Conservation (phyloP, 2,888 invertebrate species). For the Hyposoter dolosus region DNA sequence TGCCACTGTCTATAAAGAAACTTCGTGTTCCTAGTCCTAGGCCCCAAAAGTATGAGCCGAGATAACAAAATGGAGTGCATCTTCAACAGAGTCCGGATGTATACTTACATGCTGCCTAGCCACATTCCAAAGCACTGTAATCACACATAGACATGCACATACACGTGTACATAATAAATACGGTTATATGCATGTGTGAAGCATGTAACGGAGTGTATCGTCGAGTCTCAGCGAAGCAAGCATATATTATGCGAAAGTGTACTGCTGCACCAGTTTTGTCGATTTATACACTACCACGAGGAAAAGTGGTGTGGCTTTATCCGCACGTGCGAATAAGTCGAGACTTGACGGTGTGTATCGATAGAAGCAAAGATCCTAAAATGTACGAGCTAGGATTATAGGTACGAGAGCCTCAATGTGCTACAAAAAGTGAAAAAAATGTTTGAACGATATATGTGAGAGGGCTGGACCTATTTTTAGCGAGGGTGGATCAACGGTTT, state of each 20-base stretch:
- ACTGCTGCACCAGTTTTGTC: constrained; percentile 24
- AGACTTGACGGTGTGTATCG: constrained; percentile 47
- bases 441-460: not conserved
- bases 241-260: constrained; percentile 25
- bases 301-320: constrained; percentile 38
- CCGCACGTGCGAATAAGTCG: constrained; percentile 56
- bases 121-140: not conserved
- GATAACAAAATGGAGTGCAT: constrained; percentile 76
- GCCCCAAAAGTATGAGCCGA: constrained; percentile 75
- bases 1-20: constrained; percentile 31
- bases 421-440: not conserved
- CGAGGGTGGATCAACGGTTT: not conserved
- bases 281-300: constrained; percentile 29
- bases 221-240: constrained; percentile 15
- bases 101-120: constrained; percentile 34
- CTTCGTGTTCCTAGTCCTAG: constrained; percentile 53
- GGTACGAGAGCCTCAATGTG: not conserved
- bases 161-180: not conserved
- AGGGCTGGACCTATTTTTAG: not conserved
- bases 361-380: constrained; percentile 34
- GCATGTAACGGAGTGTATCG: constrained; percentile 4
- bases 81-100: constrained; percentile 51
- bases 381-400: constrained; percentile 1
- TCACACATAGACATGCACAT: not conserved
- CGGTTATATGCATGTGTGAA: not conserved